Evolutionary conservation across 2,797 vertebrate species (phyloP), one percentile per base, ranked within the genome.

Genomic region (Brachymystax lenok): DNA sequence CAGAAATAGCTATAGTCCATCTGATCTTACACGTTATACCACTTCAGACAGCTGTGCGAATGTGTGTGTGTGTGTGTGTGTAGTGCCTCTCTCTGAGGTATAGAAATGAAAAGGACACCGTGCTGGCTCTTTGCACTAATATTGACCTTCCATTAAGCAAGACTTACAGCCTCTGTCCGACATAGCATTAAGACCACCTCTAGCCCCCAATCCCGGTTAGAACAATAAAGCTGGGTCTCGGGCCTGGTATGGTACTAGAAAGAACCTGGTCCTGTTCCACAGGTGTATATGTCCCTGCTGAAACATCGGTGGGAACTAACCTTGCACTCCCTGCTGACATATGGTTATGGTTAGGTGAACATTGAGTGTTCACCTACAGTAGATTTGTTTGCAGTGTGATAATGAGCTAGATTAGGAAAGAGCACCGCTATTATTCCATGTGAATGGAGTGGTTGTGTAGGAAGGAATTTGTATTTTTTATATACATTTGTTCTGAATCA

Each of bases 71-170:
- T 8, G 40, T 46, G 40, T 12, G 40, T 40, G 35, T 10, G 35
- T 46, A 56, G 80, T 83, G 77, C 7, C 78, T 82, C 77, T 87
- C 83, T 83, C 78, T 5, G 66, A 86, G 80, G 84, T 85, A 87
- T 84, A 83, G 83, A 88, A 89, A 86, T 81, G 74, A 89, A 89
- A 46, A 46, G 10, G 40, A 46, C 40, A 79, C 73, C 78, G 10
- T 40, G 71, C 52, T 72, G 82, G 85, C 81, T 30, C 30, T 78
- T 89, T 82, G 83, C 82, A 83, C 86, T 85, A 94, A 93, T 93
- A 92, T 93, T 94, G 89, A 93, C 87, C 82, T 93, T 92, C 89
- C 87, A 91, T 94, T 92, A 93, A 92, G 89, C 76, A 73, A 78
- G 90, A 86, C 86, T 92, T 91, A 86, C 74, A 54, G 76, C 74